Evolutionary conservation across 1,140 invertebrate genomes (phyloP), one percentile per base, ranked within the genome.

Genomic region (Chlorops oryzae): DNA sequence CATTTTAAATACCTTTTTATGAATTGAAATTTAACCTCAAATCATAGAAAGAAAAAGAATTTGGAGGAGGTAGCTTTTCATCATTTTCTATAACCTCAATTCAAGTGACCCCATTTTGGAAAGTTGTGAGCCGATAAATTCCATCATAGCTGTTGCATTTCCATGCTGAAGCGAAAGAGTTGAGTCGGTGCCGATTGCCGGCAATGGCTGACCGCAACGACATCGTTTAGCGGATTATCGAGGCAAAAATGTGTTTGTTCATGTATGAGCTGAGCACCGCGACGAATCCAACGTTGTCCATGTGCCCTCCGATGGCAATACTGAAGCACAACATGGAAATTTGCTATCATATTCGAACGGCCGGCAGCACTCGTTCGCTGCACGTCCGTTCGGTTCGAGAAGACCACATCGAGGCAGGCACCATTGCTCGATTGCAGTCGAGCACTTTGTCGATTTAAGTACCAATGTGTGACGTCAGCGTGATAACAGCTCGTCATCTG

Each of bases 161-260:
- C 47, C 47, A 49, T 40, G 35, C 35, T 23, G 17, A 69, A 69
- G 51, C 65, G 59, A 57, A 69, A 69, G 5, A 66, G 56, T 55
- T 69, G 65, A 3, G 65, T 61, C 0, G 50, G 47, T 0, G 63
- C 58, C n/a, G 28, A 49, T 1, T 37, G 24, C 0, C 65, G 59
- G 38, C 65, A 69, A 9, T 22, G 17, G 52, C 55, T 61, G 37
- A 68, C 44, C 35, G 25, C 52, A 22, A 69, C 34, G 34, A 50
- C 47, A 50, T 65, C 50, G 45, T 42, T 42, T 35, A 59, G 37
- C 24, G 57, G 52, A 61, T 62, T 69, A 58, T 69, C 65, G 23
- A 69, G 47, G 50, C 65, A 69, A 12, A 69, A 47, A 37, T 57
- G 63, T 5, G 63, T 59, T 10, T 34, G 15, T n/a, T 28, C 37